These are phyloP conservation scores for Andinoacara biseriatus DNA, from an alignment of 2,113 vertebrate species.

Conservation along the genomic window DNA sequence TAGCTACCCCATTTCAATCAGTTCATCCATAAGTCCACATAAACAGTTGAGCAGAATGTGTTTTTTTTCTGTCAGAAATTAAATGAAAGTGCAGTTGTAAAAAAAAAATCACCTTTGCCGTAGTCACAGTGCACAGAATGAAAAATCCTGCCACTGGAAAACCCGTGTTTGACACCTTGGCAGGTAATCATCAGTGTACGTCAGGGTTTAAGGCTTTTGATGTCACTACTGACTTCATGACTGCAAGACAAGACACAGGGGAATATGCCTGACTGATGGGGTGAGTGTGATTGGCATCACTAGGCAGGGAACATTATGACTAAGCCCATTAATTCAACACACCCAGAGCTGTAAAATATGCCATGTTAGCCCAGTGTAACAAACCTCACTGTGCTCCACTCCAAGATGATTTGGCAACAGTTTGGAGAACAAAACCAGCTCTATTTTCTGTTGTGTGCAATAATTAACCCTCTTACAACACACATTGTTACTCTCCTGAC, in stretches of 20 bases:
- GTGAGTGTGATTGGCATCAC: slow-evolving; percentile 65
- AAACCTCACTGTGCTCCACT: slow-evolving; percentile 12
- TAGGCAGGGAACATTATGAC: slow-evolving; percentile 63
- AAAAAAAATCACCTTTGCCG: neutral
- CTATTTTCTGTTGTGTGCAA: neutral
- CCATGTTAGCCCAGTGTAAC: slow-evolving; percentile 13
- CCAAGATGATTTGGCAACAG: neutral
- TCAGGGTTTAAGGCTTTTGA: slow-evolving; percentile 53
- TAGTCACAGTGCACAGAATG: neutral
- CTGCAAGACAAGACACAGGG: slow-evolving; percentile 51
- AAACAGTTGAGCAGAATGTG: too few species aligned
- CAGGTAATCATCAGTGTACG: slow-evolving; percentile 19
- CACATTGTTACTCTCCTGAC: slow-evolving; percentile 20
- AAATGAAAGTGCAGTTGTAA: neutral
- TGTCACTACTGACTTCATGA: slow-evolving; percentile 69
- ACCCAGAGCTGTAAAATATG: slow-evolving; percentile 61
- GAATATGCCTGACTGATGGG: slow-evolving; percentile 39
- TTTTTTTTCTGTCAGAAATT: too few species aligned
- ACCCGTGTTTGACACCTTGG: slow-evolving; percentile 51
- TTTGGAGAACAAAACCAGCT: neutral
- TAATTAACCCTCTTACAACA: slow-evolving; percentile 35
- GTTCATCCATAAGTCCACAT: too few species aligned
- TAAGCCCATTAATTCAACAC: slow-evolving; percentile 55
- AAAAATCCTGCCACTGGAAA: slow-evolving; percentile 35
- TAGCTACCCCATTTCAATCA: too few species aligned